Evolutionary conservation across 2,113 vertebrate species (phyloP).

Genomic region (Natator depressus): DNA sequence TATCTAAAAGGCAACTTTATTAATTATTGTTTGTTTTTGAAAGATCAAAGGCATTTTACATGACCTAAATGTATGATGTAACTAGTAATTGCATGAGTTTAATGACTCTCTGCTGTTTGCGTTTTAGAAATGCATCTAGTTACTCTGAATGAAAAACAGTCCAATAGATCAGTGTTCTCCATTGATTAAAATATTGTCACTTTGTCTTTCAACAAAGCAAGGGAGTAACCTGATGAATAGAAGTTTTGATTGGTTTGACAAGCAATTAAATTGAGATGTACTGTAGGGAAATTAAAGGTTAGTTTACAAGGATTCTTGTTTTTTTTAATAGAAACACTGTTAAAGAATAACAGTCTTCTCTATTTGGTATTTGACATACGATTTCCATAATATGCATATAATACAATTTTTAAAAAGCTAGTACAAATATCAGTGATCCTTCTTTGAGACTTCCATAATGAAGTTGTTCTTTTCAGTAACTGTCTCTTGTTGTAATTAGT

Average conservation of each 20-base stretch:
- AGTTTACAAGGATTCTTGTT: constrained; percentile 31
- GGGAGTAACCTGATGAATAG: background rate
- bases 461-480: background rate
- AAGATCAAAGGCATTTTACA: background rate
- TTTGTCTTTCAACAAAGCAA: constrained; percentile 18
- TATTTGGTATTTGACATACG: background rate
- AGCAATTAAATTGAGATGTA: background rate
- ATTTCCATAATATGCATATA: background rate
- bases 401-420: background rate
- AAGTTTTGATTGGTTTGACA: constrained; percentile 8
- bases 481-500: background rate
- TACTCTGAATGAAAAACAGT: background rate
- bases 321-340: background rate
- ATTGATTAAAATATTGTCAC: constrained; percentile 9
- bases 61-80: background rate
- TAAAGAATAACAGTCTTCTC: background rate
- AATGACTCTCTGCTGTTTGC: background rate
- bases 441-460: constrained; percentile 6
- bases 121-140: constrained; percentile 8
- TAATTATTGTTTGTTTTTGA: background rate
- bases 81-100: background rate
- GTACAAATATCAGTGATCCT: background rate
- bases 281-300: background rate
- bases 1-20: background rate
- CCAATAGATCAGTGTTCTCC: background rate